Base-by-base conservation (phyloP, 64 coral and sea anemone species). In the Pocillopora damicornis region DNA sequence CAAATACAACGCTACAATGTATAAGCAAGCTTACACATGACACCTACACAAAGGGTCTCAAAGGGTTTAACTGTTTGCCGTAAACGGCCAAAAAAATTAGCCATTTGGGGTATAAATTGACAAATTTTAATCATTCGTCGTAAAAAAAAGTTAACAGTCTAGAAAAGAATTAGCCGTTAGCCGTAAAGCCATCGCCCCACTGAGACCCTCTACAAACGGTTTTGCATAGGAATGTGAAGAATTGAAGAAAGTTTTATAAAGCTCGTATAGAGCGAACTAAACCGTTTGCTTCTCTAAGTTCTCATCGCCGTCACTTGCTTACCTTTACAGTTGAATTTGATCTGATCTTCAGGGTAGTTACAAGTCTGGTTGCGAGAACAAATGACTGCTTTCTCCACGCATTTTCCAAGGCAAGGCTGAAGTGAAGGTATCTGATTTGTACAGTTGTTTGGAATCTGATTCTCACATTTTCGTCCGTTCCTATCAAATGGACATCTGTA, bases 321-420 rank as follows among this genome's bases (percentile, higher is more conserved):
- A 92, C 90, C 17, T 92, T 76, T 82, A 92, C 90, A 92, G 75
- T 74, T 86, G 51, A 59, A 79, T 3, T 80, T 35, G 74, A 92
- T 73, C 83, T 79, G 90, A 2, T 87, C 13, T 17, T 74, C 57
- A 18, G 42, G 16, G 63, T 87, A 92, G 22, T 82, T 65, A 59
- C 90, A 92, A 13, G 64, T 30, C 15, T 20, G 3, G 9, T 37
- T 77, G 1, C 63, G 1, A 85, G 67, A 79, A 38, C 90, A 92
- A 5, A 92, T 37, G 45, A 17, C 42, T 1, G 15, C 15, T 67
- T 86, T 78, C 37, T 9, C 61, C 13, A 65, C 81, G 68, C 89
- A 91, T 58, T 7, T 38, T 20, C n/a, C 22, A 34, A 34, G 45
- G 61, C 37, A 85, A 3, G 75, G 63, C 35, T 65, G 76, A 9